Evolutionary conservation across 2,888 invertebrate species (phyloP).

Genomic region (Acleris laterana): DNA sequence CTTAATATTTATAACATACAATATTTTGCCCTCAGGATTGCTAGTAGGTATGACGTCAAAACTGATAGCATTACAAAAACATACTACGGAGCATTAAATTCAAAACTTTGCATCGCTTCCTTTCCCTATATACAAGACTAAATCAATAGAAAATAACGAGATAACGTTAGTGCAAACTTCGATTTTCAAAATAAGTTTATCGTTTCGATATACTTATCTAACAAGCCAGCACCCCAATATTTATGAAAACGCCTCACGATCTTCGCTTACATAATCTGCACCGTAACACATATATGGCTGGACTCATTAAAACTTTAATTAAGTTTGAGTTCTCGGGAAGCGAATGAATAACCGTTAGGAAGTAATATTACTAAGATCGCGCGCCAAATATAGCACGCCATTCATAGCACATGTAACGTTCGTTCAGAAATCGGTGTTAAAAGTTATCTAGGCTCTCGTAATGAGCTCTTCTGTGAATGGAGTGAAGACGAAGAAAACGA

Average conservation of each 20-base stretch:
- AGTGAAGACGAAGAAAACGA: too few species aligned
- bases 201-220: too few species aligned
- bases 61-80: too few species aligned
- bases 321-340: conserved; percentile 66
- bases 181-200: too few species aligned
- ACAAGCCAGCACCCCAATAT: not conserved
- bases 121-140: too few species aligned
- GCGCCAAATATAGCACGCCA: conserved; percentile 55
- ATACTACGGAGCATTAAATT: too few species aligned
- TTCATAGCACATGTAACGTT: conserved; percentile 31
- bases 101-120: too few species aligned
- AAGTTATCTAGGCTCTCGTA: not conserved
- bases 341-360: conserved; percentile 55
- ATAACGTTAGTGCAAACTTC: too few species aligned
- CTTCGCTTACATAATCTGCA: conserved; percentile 25
- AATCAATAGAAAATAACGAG: too few species aligned
- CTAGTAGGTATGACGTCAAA: too few species aligned
- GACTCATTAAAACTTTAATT: conserved; percentile 79
- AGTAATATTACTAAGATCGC: conserved; percentile 53
- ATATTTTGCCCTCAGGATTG: too few species aligned
- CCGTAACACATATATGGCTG: conserved; percentile 56
- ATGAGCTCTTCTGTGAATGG: not conserved
- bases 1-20: too few species aligned
- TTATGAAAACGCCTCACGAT: conserved; percentile 13
- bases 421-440: conserved; percentile 1